Evolutionary conservation across 1,140 invertebrate species (phyloP).

Genomic region (Neodiprion virginianus): DNA sequence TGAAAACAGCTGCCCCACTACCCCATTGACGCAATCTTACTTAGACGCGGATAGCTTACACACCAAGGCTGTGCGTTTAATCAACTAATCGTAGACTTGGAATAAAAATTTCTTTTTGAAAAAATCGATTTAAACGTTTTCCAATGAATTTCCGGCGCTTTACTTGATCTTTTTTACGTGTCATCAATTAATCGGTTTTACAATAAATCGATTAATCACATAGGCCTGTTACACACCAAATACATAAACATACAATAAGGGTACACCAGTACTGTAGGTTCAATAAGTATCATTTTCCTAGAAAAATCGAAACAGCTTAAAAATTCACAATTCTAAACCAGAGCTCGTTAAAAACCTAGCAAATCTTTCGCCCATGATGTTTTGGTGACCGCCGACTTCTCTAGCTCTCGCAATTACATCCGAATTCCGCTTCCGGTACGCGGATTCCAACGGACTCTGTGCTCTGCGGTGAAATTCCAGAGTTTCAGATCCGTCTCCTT

Average conservation of each 20-base stretch:
- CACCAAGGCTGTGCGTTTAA: too few species aligned
- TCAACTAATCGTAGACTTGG: too few species aligned
- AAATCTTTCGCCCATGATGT: constrained; percentile 45
- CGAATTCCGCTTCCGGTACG: constrained; percentile 37
- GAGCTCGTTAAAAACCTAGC: constrained; percentile 41
- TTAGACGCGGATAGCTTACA: too few species aligned
- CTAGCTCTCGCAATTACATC: constrained; percentile 33
- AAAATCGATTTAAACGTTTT: too few species aligned
- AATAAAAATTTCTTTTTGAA: too few species aligned
- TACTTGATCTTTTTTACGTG: too few species aligned
- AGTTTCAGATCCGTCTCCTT: constrained; percentile 4
- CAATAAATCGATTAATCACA: too few species aligned
- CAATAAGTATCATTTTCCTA: neutral
- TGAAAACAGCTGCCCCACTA: too few species aligned
- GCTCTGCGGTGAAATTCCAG: neutral
- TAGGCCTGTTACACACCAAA: neutral
- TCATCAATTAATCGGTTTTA: too few species aligned
- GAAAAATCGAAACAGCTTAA: neutral
- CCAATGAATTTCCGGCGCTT: too few species aligned
- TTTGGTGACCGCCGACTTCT: constrained; percentile 36
- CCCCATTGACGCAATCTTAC: too few species aligned
- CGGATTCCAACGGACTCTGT: constrained; percentile 32
- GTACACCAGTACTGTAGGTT: too few species aligned
- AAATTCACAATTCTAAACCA: constrained; percentile 33
- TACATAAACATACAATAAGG: neutral